Conservation (phyloP, 2,113 vertebrate genomes). For the Hippoglossus stenolepis region DNA sequence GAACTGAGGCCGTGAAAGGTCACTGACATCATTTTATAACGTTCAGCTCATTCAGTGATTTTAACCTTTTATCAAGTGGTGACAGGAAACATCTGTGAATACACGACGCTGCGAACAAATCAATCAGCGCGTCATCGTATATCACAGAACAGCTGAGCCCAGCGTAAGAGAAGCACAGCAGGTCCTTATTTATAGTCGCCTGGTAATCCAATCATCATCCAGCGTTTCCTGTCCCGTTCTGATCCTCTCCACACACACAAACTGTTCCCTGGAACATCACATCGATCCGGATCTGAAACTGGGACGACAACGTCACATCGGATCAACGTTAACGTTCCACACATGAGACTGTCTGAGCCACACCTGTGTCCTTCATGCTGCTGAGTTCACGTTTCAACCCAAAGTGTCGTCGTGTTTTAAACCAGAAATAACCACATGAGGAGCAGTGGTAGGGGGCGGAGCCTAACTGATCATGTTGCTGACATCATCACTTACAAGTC, state of each 20-base stretch:
- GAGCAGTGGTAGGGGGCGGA: no score
- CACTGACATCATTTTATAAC: background rate
- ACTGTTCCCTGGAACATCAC: no score
- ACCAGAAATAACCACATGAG: no score
- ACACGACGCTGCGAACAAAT: background rate
- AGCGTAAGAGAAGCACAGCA: slow-evolving; percentile 1
- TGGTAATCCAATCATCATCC: slow-evolving; percentile 49
- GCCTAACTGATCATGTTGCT: no score
- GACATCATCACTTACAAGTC: no score
- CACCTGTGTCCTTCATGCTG: no score
- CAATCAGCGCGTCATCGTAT: background rate
- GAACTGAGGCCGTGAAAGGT: background rate
- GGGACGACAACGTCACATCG: no score
- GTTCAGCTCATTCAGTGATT: background rate
- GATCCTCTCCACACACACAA: background rate
- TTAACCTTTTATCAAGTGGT: background rate
- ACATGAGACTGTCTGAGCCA: no score
- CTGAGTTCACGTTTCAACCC: no score
- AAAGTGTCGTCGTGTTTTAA: no score
- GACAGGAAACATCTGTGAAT: background rate
- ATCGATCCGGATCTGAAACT: no score
- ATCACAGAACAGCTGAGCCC: slow-evolving; percentile 39
- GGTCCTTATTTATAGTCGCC: slow-evolving; percentile 52
- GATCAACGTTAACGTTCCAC: no score
- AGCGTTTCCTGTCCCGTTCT: slow-evolving; percentile 34